Percentiles rank a stretch among this genome's conserved stretches.
phyloP scores from a whole-genome alignment of 2,888 invertebrate genomes.

The Cacoxenus indagator region DNA sequence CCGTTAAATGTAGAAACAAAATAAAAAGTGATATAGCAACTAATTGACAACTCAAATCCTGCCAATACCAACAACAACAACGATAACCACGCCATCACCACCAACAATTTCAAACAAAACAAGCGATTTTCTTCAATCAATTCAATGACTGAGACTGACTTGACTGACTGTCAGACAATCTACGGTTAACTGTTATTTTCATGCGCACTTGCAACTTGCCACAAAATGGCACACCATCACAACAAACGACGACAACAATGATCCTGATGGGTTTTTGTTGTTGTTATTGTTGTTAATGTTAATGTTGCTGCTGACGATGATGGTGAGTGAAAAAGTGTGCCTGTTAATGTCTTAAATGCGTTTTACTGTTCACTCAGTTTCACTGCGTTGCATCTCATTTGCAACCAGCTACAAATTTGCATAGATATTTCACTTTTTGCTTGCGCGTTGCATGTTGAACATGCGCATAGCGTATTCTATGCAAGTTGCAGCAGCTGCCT shows the following conservation, averaged over 20 bases:
- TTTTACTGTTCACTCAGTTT: conserved; percentile 37
- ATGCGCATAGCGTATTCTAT: not conserved
- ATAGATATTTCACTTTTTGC: conserved; percentile 58
- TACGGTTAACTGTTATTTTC: conserved; percentile 16
- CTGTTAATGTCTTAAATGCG: conserved; percentile 60
- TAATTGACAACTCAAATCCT: conserved; percentile 64
- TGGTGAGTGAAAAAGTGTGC: conserved; percentile 52
- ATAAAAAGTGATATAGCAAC: conserved; percentile 46
- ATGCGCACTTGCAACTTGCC: conserved; percentile 13
- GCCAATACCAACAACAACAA: conserved; percentile 43
- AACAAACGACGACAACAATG: conserved; percentile 34
- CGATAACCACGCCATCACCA: conserved; percentile 11
- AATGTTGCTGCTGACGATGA: not conserved
- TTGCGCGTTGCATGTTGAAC: not conserved
- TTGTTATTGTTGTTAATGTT: not conserved
- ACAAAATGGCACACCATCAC: conserved; percentile 50
- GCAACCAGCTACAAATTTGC: conserved; percentile 53
- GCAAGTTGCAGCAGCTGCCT: not conserved
- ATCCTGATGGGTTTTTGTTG: not conserved
- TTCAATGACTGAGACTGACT: not conserved
- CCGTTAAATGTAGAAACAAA: not conserved
- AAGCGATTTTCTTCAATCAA: conserved; percentile 10
- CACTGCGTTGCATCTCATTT: not conserved
- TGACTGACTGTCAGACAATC: not conserved
- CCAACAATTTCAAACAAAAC: not conserved